Evolutionary conservation across 2,113 vertebrate genomes (phyloP).

Genomic region (Platysteira castanea): DNA sequence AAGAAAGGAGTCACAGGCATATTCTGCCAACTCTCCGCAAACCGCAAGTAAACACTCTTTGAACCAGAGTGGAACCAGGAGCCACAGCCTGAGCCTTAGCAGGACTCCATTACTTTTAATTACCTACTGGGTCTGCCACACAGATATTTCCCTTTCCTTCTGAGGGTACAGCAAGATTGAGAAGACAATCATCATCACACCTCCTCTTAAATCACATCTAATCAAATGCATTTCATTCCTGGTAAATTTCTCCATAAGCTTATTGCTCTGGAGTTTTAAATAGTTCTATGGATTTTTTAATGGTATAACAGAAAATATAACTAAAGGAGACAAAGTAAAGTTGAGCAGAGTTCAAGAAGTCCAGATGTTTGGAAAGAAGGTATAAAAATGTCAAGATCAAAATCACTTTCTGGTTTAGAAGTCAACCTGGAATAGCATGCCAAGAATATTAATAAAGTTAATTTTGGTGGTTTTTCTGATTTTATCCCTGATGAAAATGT

Average conservation of each 20-base stretch:
- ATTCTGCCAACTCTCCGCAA: background rate
- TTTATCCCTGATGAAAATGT: background rate
- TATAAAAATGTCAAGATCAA: constrained; percentile 6
- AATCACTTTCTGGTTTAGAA: background rate
- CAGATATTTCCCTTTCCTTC: background rate
- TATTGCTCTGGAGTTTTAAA: background rate
- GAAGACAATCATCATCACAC: background rate
- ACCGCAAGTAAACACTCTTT: background rate
- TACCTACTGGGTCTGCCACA: background rate
- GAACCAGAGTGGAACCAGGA: background rate
- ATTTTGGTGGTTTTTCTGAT: background rate
- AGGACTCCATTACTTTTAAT: background rate
- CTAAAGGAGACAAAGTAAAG: background rate
- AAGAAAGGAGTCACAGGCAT: background rate
- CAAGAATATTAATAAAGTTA: background rate
- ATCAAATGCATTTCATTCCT: background rate
- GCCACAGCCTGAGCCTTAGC: background rate
- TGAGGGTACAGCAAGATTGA: background rate
- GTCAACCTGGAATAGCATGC: background rate
- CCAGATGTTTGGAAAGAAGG: background rate
- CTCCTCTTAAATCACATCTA: background rate
- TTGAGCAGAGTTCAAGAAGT: background rate
- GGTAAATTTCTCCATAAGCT: background rate
- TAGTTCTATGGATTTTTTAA: background rate
- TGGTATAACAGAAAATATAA: background rate